These are phyloP conservation scores for Ceratothoa steindachneri DNA, from an alignment of 2,888 invertebrate genomes.

Conservation along the genomic window DNA sequence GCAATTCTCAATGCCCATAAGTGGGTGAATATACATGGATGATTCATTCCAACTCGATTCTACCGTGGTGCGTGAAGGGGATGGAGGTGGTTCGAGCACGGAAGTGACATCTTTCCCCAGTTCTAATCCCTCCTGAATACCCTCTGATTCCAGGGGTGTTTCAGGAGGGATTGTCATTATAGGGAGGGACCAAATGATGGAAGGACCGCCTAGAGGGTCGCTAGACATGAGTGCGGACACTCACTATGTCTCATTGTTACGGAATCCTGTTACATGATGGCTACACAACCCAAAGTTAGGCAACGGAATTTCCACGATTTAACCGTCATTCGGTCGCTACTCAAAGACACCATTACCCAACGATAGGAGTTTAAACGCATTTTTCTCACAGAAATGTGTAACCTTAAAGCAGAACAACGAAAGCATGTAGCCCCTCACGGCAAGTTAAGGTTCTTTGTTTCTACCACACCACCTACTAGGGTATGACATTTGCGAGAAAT, in stretches of 20 bases:
- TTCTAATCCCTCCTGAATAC: slow-evolving; percentile 6
- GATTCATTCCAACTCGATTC: not conserved
- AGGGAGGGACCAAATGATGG: slow-evolving; percentile 8
- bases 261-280: not conserved
- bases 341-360: too few relatives aligned
- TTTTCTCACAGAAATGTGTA: too few relatives aligned
- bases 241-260: not conserved
- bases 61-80: not conserved
- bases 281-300: too few relatives aligned
- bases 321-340: too few relatives aligned
- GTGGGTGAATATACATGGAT: not conserved
- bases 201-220: slow-evolving; percentile 5
- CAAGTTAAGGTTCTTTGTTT: too few relatives aligned
- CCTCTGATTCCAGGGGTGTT: not conserved
- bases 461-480: too few relatives aligned
- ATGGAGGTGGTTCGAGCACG: not conserved
- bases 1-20: slow-evolving; percentile 29
- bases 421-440: too few relatives aligned
- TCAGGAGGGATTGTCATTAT: slow-evolving; percentile 11
- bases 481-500: too few relatives aligned
- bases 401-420: too few relatives aligned
- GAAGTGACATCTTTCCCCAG: not conserved
- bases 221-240: slow-evolving; percentile 8
- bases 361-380: too few relatives aligned
- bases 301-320: too few relatives aligned